phyloP scores from a whole-genome alignment of 2,797 vertebrate genomes.

The Coracias cyanogaster region DNA sequence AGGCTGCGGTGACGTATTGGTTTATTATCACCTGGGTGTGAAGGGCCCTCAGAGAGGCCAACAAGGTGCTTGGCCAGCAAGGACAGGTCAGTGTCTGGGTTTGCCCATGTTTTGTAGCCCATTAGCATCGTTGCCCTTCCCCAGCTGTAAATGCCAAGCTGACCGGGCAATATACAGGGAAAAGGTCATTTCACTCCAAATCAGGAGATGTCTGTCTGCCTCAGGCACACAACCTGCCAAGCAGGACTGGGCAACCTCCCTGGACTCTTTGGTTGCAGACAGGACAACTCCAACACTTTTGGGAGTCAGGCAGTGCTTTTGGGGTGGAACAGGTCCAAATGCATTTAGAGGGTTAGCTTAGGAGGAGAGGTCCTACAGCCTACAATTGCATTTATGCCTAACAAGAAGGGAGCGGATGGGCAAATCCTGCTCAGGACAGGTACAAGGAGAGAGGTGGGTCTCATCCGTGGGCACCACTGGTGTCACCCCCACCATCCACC shows the following conservation, averaged over 20 bases:
- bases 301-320: background rate
- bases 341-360: background rate
- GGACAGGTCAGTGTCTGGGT: background rate
- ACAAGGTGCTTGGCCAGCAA: background rate
- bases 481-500: background rate
- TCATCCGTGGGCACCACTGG: background rate
- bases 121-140: accelerated
- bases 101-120: background rate
- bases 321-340: background rate
- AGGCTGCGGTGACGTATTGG: accelerated
- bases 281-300: background rate
- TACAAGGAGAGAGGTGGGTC: background rate
- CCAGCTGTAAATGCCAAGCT: background rate
- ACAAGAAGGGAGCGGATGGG: background rate
- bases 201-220: background rate
- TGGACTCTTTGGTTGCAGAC: background rate
- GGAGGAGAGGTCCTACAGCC: background rate
- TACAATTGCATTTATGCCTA: background rate
- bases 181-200: background rate
- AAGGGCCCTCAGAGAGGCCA: background rate
- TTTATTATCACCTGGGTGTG: background rate
- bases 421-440: background rate
- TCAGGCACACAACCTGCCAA: background rate
- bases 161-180: background rate
- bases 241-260: background rate